phyloP scores from a whole-genome alignment of 2,797 vertebrate genomes.

The Chromis chromis region DNA sequence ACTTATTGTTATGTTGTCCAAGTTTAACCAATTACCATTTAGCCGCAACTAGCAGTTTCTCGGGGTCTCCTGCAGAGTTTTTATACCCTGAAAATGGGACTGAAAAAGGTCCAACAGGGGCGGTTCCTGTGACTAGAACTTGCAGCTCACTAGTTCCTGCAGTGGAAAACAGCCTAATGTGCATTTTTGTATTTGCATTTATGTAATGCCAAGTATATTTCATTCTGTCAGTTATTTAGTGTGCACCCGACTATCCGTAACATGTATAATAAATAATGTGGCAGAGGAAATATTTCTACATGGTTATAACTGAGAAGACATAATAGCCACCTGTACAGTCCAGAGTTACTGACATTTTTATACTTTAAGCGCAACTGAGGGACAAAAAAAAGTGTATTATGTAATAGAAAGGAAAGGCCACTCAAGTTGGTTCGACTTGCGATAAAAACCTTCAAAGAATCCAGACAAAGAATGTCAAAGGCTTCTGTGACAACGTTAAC shows the following conservation, averaged over 20 bases:
- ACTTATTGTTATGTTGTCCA: no score
- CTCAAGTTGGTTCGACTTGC: background rate
- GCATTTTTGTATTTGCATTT: background rate
- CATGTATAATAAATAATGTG: background rate
- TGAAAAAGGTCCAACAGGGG: no score
- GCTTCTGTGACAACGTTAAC: background rate
- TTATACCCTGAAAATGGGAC: no score
- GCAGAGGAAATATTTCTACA: background rate
- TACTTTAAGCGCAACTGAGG: no score
- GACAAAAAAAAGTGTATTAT: background rate
- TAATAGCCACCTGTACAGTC: no score
- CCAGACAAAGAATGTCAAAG: constrained; percentile 1
- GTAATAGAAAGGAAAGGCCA: background rate
- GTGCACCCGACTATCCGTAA: background rate
- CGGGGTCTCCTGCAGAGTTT: no score
- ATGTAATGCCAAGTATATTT: background rate
- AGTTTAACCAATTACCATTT: no score
- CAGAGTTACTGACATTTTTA: background rate
- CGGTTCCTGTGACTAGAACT: no score
- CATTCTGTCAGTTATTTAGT: no score
- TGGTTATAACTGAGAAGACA: background rate
- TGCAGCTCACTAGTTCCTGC: no score
- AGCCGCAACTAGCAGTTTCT: no score
- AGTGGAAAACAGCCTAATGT: no score
- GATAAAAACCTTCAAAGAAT: constrained; percentile 1